Evolutionary conservation across 2,888 invertebrate species (phyloP).

Genomic region (Epinotia demarniana): DNA sequence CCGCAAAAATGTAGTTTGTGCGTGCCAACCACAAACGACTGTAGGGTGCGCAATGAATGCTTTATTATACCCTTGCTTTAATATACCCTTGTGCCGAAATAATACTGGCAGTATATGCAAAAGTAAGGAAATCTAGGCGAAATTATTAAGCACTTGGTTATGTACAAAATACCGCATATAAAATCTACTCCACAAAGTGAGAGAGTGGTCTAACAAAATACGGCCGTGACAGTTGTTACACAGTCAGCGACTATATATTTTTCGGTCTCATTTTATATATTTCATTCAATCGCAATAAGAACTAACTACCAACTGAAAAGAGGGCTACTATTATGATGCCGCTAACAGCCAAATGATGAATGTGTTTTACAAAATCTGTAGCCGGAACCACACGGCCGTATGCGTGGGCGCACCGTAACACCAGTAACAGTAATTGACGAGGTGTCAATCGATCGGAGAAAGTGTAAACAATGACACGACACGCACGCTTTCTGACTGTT

Average conservation of each 20-base stretch:
- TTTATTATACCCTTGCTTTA: background rate
- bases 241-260: background rate
- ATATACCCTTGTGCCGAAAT: too few species aligned
- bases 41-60: background rate
- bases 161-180: too few species aligned
- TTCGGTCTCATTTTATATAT: background rate
- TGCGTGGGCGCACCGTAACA: slow-evolving; percentile 42
- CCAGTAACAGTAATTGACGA: slow-evolving; percentile 42
- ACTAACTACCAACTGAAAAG: background rate
- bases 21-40: background rate
- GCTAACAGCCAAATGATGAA: slow-evolving; percentile 6
- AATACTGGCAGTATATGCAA: too few species aligned
- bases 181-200: too few species aligned
- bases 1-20: background rate
- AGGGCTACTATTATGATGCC: background rate
- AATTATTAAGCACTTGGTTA: too few species aligned
- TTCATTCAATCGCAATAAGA: background rate
- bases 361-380: slow-evolving; percentile 34
- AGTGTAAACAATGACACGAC: slow-evolving; percentile 70
- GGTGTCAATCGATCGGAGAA: slow-evolving; percentile 59
- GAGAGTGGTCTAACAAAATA: background rate
- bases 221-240: background rate
- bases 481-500: slow-evolving; percentile 32
- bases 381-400: slow-evolving; percentile 22
- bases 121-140: too few species aligned